Evolutionary conservation across 2,797 vertebrate species (phyloP).

Genomic region (Parauchenoglanis ngamensis): DNA sequence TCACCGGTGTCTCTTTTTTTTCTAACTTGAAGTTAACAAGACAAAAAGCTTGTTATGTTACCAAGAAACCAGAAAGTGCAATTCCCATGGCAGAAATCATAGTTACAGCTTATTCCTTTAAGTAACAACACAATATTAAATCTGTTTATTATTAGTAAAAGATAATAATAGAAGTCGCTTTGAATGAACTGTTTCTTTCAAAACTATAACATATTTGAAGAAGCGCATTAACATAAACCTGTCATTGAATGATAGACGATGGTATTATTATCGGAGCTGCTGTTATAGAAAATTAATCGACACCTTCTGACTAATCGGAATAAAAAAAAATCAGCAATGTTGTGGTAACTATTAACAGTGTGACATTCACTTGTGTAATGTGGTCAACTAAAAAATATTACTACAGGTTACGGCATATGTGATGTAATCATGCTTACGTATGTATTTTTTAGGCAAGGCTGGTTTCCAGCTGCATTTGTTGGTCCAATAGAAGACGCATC

Average conservation of each 20-base stretch:
- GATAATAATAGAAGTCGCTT: background rate
- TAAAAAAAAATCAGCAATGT: background rate
- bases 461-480: slow-evolving; percentile 91
- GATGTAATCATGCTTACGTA: background rate
- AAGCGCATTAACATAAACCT: background rate
- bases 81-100: background rate
- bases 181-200: too few species aligned
- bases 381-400: background rate
- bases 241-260: background rate
- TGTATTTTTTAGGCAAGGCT: slow-evolving; percentile 80
- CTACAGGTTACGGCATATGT: background rate
- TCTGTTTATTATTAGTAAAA: background rate
- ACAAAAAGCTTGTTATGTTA: background rate
- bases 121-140: background rate
- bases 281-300: background rate
- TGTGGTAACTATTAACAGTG: background rate
- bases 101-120: background rate
- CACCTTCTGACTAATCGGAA: background rate
- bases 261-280: background rate
- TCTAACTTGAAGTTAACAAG: background rate
- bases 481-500: slow-evolving; percentile 73
- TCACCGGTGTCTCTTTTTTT: background rate
- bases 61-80: too few species aligned
- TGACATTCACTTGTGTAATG: background rate
- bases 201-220: background rate